phyloP scores from a whole-genome alignment of 64 coral and sea anemone genomes.

The Pocillopora damicornis region DNA sequence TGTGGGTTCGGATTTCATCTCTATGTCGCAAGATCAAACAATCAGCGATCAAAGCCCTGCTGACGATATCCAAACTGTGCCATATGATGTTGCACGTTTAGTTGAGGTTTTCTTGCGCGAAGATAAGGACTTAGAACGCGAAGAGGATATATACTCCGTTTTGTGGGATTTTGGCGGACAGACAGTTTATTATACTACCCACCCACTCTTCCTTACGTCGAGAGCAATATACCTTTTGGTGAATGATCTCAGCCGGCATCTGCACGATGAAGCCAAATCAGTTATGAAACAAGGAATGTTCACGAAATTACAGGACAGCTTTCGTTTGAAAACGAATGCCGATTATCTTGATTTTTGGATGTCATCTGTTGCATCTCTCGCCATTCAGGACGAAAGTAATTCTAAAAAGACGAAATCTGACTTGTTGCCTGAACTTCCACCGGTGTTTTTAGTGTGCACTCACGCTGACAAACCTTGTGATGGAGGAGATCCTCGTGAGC shows the following conservation, averaged over 20 bases:
- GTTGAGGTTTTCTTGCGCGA: background rate
- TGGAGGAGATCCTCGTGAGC: background rate
- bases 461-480: conserved; percentile 19
- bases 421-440: conserved; percentile 1
- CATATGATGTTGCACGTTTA: background rate
- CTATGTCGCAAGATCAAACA: background rate
- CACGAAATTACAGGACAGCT: background rate
- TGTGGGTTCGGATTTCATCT: background rate
- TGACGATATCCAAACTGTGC: background rate
- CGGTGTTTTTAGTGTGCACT: background rate
- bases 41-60: background rate
- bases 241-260: background rate
- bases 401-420: background rate
- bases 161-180: conserved; percentile 6
- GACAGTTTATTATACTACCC: background rate
- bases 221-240: background rate
- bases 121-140: background rate
- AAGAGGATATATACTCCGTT: background rate
- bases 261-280: background rate
- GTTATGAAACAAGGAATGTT: background rate
- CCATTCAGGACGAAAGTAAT: no score
- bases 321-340: conserved; percentile 7
- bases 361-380: background rate
- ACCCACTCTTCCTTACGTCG: background rate
- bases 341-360: conserved; percentile 51